phyloP scores from a whole-genome alignment of 2,888 invertebrate genomes.

The Willowsia nigromaculata region DNA sequence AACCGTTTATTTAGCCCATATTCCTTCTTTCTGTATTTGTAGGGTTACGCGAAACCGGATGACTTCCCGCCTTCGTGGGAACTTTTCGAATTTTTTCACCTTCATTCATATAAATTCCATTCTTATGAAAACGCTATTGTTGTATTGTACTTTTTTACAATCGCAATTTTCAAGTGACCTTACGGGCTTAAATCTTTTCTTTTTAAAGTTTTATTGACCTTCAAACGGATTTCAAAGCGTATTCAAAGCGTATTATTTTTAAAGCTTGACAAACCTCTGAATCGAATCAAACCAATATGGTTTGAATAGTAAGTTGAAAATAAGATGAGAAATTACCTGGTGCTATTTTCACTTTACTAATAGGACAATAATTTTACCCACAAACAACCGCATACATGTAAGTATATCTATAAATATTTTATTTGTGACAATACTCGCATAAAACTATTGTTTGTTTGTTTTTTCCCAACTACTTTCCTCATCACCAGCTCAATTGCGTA shows the following conservation, averaged over 20 bases:
- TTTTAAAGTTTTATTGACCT: too few relatives aligned
- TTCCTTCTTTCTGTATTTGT: neutral
- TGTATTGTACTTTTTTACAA: neutral
- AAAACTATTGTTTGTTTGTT: neutral
- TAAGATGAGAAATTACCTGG: too few relatives aligned
- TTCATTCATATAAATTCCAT: constrained; percentile 10
- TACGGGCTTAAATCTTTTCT: neutral
- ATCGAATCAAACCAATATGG: too few relatives aligned
- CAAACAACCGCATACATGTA: too few relatives aligned
- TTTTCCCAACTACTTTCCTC: neutral
- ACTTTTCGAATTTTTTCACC: constrained; percentile 40
- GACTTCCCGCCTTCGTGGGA: constrained; percentile 59
- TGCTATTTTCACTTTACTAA: too few relatives aligned
- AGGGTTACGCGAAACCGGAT: constrained; percentile 51
- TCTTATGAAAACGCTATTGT: neutral
- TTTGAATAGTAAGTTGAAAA: too few relatives aligned
- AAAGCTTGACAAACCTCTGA: too few relatives aligned
- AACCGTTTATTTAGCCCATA: constrained; percentile 1
- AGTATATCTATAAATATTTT: too few relatives aligned
- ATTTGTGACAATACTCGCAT: too few relatives aligned
- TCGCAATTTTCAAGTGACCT: neutral
- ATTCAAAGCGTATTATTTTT: too few relatives aligned
- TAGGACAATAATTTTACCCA: too few relatives aligned
- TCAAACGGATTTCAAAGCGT: too few relatives aligned
- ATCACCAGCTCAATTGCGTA: neutral